Evolutionary conservation across 2,888 invertebrate species (phyloP), one percentile per base, ranked within the genome.

Genomic region (Halocaridina rubra): DNA sequence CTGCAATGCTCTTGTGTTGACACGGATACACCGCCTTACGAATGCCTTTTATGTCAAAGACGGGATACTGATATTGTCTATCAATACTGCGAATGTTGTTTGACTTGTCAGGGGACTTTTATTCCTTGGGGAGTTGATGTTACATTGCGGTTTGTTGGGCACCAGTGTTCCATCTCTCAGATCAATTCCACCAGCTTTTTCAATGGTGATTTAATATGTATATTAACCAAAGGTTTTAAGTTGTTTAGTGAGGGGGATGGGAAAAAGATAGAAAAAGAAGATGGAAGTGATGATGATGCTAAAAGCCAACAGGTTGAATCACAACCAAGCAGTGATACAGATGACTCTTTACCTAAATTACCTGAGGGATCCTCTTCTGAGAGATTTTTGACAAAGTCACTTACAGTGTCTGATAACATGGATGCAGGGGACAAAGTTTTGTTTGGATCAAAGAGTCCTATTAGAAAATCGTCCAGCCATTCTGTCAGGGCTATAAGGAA

Each of bases 111-210:
- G 32, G 80, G 80, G 7, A 32, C 33, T 30, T 80, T 80, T 72
- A 32, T 80, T 19, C 80, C 80, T 13, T 80, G 80, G 80, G 80
- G 80, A 22, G 57, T 22, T 71, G 33, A 80, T 71, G 24, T 57
- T 22, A 72, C 57, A 16, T 59, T 80, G 16, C 59, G 59, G 32
- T 80, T 80, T 27, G 59, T 80, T 57, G 80, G 61, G 16, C 33
- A 30, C 32, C 33, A 72, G 59, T 80, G 80, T 22, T 57, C 22
- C n/a, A 22, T 72, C 8, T 30, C 46, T 24, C 30, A 71, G 19
- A 32, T 80, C 19, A 71, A 80, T 16, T 22, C 46, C 3, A 30
- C 13, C 10, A 61, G 30, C 33, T 22, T 33, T 33, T 13, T 59
- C 3, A 22, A 61, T 10, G 22, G 32, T 10, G 80, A 39, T 22